Conservation (phyloP, 2,888 invertebrate genomes). For the Clepsis dumicolana region DNA sequence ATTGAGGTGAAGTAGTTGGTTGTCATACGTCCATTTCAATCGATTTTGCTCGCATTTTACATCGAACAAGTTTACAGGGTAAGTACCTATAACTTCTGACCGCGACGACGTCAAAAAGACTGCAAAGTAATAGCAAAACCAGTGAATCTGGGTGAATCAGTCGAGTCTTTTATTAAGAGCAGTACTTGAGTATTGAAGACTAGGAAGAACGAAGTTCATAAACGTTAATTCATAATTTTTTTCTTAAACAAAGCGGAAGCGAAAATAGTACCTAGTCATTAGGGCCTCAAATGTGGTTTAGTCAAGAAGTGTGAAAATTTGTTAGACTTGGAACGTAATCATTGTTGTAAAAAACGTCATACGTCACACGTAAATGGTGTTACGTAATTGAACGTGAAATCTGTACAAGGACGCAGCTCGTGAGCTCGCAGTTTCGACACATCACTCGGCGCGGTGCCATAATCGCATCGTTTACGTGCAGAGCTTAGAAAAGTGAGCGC, state of each 20-base stretch:
- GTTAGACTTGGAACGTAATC: neutral
- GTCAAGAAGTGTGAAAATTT: neutral
- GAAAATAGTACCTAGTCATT: neutral
- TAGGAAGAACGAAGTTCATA: too few relatives aligned
- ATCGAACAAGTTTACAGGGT: too few relatives aligned
- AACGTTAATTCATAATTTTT: neutral
- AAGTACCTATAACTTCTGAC: too few relatives aligned
- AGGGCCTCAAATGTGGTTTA: neutral
- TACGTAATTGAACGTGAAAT: slow-evolving; percentile 82
- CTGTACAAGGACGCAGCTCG: slow-evolving; percentile 79
- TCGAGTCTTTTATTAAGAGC: too few relatives aligned
- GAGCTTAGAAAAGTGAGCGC: slow-evolving; percentile 83
- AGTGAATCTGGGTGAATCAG: too few relatives aligned
- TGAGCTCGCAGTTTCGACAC: slow-evolving; percentile 71
- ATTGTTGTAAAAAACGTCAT: slow-evolving; percentile 18
- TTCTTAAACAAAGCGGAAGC: neutral
- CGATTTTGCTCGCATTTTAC: too few relatives aligned
- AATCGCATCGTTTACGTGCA: slow-evolving; percentile 78
- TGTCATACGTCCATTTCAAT: too few relatives aligned
- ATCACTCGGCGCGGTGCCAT: slow-evolving; percentile 73
- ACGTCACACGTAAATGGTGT: slow-evolving; percentile 70
- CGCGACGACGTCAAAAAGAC: too few relatives aligned
- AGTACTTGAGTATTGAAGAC: too few relatives aligned
- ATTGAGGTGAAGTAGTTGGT: too few relatives aligned
- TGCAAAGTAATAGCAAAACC: too few relatives aligned